Percentiles rank a stretch among this genome's conserved stretches.
phyloP scores from a whole-genome alignment of 2,797 vertebrate genomes.

The Cossypha niveicapilla region DNA sequence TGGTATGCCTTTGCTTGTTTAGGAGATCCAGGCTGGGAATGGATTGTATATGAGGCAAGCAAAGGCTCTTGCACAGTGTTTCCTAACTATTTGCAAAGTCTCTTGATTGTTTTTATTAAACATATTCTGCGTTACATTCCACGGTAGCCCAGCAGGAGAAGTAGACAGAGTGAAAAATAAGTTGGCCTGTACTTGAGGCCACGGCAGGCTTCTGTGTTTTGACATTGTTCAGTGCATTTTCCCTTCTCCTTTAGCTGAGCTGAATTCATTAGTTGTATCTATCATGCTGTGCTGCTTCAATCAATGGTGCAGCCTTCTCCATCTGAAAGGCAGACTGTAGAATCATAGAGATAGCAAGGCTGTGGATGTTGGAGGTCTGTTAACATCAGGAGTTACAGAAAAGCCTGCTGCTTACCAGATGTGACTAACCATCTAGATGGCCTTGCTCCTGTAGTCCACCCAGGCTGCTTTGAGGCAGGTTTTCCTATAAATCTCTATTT shows the following conservation, averaged over 20 bases:
- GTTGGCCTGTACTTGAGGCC: neutral
- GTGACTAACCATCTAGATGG: neutral
- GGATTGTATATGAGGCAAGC: neutral
- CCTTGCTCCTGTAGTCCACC: neutral
- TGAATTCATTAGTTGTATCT: conserved; percentile 13
- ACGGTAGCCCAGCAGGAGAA: neutral
- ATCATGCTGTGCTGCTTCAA: conserved; percentile 38
- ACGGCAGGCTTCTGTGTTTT: neutral
- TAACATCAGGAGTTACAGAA: conserved; percentile 16
- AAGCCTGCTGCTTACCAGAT: neutral
- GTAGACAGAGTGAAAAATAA: neutral
- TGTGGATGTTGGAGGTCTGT: neutral
- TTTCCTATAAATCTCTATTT: neutral
- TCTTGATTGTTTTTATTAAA: conserved; percentile 26
- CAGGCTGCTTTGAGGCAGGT: neutral
- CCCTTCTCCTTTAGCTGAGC: neutral
- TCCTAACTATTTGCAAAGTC: neutral
- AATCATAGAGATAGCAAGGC: neutral
- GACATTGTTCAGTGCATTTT: neutral
- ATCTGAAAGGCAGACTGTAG: conserved; percentile 35
- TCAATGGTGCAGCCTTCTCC: conserved; percentile 8
- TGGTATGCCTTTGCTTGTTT: neutral
- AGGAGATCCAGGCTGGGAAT: neutral
- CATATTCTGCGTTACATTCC: neutral
- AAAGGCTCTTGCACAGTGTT: neutral